Evolutionary conservation across 2,888 invertebrate species (phyloP), one percentile per base, ranked within the genome.

Genomic region (Drosophila prostipennis): DNA sequence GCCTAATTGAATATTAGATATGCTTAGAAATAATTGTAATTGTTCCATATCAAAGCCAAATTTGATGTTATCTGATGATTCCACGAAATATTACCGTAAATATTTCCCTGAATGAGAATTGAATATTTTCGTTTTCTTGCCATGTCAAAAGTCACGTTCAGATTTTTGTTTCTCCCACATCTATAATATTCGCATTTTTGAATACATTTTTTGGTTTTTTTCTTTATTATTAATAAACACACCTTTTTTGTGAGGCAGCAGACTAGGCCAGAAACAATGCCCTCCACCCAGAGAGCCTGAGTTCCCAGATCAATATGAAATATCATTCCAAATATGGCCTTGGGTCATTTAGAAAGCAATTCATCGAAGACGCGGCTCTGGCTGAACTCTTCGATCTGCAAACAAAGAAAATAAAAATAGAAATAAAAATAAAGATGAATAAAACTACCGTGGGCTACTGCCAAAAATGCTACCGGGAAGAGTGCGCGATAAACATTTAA

Each of bases 291-390:
- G 52, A n/a, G 16, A 39, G 67, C 39, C 39, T 16, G 40, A 72
- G 77, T 67, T 45, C 43, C 53, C 14, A 74, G 74, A 79, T 72
- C 61, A 53, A 78, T 79, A 78, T 77, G 53, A 80, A 87, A 80
- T 87, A 82, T 75, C 80, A 87, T 77, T 78, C 74, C 68, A 71
- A 67, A 72, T 59, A 68, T 76, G 49, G 87, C 89, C 88, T 32
- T 58, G 59, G 78, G 90, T 74, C 78, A 81, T 89, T 90, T 90
- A 89, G 89, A 89, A 89, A 89, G 89, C 90, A 80, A 80, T 86
- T 74, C 72, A 85, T 79, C 73, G 75, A 74, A 48, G 63, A 60
- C 51, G 52, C 43, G 45, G 74, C 56, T 36, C 42, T 32, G 34
- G 29, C 60, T n/a, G 19, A 60, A 51, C 61, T 51, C 48, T 40